These are phyloP conservation scores for Mimumesa dahlbomi DNA, from an alignment of 2,888 invertebrate genomes.

Conservation along the genomic window DNA sequence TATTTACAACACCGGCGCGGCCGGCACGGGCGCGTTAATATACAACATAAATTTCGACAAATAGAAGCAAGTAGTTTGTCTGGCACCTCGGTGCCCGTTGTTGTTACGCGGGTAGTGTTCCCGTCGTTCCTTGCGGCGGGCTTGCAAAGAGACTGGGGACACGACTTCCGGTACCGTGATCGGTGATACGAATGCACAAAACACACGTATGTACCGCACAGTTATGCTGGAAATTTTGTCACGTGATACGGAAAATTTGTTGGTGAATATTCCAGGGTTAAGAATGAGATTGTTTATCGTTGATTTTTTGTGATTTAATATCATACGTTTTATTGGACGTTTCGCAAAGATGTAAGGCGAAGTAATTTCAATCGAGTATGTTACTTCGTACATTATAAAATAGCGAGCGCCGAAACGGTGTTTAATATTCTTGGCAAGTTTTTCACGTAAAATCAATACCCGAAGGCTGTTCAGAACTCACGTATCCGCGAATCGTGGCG, in stretches of 20 bases:
- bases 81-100: background rate
- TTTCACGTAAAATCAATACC: constrained; percentile 53
- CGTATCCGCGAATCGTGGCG: constrained; percentile 12
- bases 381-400: no score
- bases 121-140: background rate
- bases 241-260: constrained; percentile 36
- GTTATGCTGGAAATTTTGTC: constrained; percentile 26
- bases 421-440: no score
- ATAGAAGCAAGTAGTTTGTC: constrained; percentile 20
- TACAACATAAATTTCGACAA: constrained; percentile 23
- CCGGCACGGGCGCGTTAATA: constrained; percentile 11
- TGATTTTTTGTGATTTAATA: no score
- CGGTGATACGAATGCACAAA: constrained; percentile 8
- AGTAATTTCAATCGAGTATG: no score
- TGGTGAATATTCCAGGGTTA: no score
- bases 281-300: no score
- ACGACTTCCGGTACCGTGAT: constrained; percentile 8
- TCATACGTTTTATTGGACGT: no score
- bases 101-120: constrained; percentile 13
- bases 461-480: constrained; percentile 26
- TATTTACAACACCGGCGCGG: constrained; percentile 22
- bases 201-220: constrained; percentile 14
- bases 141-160: constrained; percentile 7
- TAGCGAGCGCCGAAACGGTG: no score
- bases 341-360: no score